Base-by-base conservation (phyloP, 1,140 invertebrate species). In the Drosophila bocki region DNA sequence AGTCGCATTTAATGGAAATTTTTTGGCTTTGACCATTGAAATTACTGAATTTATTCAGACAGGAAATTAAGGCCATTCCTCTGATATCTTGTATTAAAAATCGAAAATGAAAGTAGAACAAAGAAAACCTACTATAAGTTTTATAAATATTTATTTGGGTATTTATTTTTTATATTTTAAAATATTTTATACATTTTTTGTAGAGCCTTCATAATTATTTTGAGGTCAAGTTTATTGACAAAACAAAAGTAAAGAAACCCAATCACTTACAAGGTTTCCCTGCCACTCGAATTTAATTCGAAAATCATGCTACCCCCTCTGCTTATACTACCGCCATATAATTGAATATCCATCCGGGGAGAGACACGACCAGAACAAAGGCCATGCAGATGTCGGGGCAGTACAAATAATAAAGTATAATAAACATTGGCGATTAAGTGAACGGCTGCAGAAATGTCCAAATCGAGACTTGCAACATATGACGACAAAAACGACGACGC, bases 351-450 rank as follows among this genome's bases (percentile, higher is more conserved):
- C 47, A 57, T 75, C 44, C 45, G 45, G 54, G 39, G 39, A 74
- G 39, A 61, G 48, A 51, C 68, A 75, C 69, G 69, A 74, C 78
- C 50, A 80, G 76, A 86, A 86, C 83, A 86, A 71, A 87, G 83
- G 83, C 83, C 68, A 86, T 86, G 83, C 83, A 86, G 78, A 87
- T 86, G 83, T 80, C 83, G 67, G 64, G 63, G 61, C 65, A 45
- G 76, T 69, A 83, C 50, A 83, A 82, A 82, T 82, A 82, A 86
- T 88, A 82, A 87, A 82, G 75, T 86, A 86, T 86, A 86, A 86
- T 86, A 86, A 86, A 82, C 80, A 80, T 77, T 65, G 82, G 57
- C 83, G 83, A 86, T 86, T 83, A 86, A 82, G 68, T 70, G 71
- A 74, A 88, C 57, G 45, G 68, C 70, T 50, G 68, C 70, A 59